Evolutionary conservation across 2,888 invertebrate genomes (phyloP).

Genomic region (Lissonota sp.): DNA sequence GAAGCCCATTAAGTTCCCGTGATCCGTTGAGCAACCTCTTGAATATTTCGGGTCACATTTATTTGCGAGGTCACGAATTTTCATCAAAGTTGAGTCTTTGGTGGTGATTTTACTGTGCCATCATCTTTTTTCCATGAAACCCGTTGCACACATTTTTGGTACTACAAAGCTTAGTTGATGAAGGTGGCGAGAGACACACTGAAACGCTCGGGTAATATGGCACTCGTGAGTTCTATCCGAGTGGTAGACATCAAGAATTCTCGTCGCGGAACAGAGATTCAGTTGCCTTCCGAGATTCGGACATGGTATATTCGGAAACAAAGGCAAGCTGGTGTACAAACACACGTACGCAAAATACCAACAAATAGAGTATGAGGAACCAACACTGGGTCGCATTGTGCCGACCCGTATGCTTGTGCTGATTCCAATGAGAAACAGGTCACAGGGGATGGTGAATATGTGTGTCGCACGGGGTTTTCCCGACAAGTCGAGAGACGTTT

Average conservation of each 20-base stretch:
- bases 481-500: slow-evolving; percentile 35
- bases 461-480: slow-evolving; percentile 38
- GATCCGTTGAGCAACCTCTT: not conserved
- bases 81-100: not conserved
- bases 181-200: too few species aligned
- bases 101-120: too few species aligned
- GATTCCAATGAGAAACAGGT: slow-evolving; percentile 51
- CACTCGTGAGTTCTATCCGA: slow-evolving; percentile 8
- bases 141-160: too few species aligned
- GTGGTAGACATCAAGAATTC: slow-evolving; percentile 29
- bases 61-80: not conserved
- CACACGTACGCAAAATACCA: not conserved
- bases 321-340: slow-evolving; percentile 19
- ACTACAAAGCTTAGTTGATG: too few species aligned
- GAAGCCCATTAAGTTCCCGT: not conserved
- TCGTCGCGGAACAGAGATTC: slow-evolving; percentile 40
- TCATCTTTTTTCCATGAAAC: too few species aligned
- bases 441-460: slow-evolving; percentile 24
- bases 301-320: slow-evolving; percentile 42
- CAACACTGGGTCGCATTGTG: slow-evolving; percentile 25
- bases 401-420: slow-evolving; percentile 32
- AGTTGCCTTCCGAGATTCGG: slow-evolving; percentile 48
- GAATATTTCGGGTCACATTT: not conserved
- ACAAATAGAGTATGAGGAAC: not conserved
- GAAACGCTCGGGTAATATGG: not conserved